Percentiles rank a stretch among this genome's conserved stretches.
phyloP scores from a whole-genome alignment of 2,113 vertebrate species.

The Cochlearius cochlearius region DNA sequence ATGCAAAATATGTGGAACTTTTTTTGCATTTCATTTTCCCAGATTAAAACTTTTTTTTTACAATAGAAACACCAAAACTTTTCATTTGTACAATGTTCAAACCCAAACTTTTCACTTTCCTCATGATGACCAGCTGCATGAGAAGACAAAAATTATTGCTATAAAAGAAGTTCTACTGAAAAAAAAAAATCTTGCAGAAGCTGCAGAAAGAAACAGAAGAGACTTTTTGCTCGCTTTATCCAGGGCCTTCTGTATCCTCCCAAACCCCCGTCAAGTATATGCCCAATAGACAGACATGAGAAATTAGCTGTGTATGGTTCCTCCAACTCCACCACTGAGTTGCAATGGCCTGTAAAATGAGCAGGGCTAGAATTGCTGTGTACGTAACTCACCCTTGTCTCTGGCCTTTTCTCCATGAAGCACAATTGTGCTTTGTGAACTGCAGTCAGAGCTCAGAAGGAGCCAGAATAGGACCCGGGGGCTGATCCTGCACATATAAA shows the following conservation, averaged over 20 bases:
- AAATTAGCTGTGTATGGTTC: background rate
- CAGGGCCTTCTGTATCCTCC: background rate
- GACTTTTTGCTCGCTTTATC: background rate
- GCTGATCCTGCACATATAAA: background rate
- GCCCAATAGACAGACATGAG: background rate
- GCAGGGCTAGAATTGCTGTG: background rate
- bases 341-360: background rate
- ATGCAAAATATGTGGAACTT: background rate
- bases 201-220: background rate
- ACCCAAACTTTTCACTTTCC: background rate
- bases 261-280: background rate
- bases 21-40: background rate
- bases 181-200: background rate
- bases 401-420: background rate
- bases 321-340: background rate
- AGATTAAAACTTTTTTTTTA: background rate
- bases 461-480: background rate
- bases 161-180: background rate
- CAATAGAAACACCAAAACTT: background rate
- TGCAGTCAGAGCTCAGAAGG: background rate
- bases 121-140: background rate
- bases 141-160: background rate
- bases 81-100: fast-evolving
- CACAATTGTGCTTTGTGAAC: background rate
- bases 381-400: background rate